Evolutionary conservation across 2,797 vertebrate genomes (phyloP), one percentile per base, ranked within the genome.

Genomic region (Danio aesculapii): DNA sequence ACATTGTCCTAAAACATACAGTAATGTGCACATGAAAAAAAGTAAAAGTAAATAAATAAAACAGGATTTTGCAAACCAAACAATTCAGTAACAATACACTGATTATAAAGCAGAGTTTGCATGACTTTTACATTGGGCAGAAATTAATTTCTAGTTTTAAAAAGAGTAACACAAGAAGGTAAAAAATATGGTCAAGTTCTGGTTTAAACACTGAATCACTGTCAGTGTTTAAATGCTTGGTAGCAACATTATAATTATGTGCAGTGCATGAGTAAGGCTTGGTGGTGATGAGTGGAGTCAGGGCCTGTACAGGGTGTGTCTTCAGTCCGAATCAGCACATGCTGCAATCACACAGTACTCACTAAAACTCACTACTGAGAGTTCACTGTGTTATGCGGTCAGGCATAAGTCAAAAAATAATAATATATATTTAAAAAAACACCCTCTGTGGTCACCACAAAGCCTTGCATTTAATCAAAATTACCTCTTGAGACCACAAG

Each of bases 261-360:
- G 30, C 11, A 47, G 10, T 30, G 39, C 52, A 41, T 77, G 75
- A 77, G 64, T 68, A 77, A 77, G 58, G 19, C 53, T 59, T 17
- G 1, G 3, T 41, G 55, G 55, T 14, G 50, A n/a, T 47, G 52
- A 67, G 75, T 49, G 43, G 14, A 39, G 75, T 39, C 49, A 12
- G 57, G 30, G 58, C 72, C 47, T 68, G 63, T 67, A 30, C 59
- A 17, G 59, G 49, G 62, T 59, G 69, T 71, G 78, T 69, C 75
- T 59, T 67, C 11, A 69, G 11, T 39, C 64, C 49, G 64, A 78
- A 19, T 49, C 19, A 77, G 53, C 75, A 58, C 75, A 77, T 47
- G 66, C 13, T 57, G n/a, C n/a, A 44, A n/a, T 46, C 46, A 5
- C 21, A 12, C 30, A 30, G 3, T 30, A 30, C 19, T 0, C 9